phyloP scores from a whole-genome alignment of 2,797 vertebrate genomes.

The Hydrocynus forskahlii region DNA sequence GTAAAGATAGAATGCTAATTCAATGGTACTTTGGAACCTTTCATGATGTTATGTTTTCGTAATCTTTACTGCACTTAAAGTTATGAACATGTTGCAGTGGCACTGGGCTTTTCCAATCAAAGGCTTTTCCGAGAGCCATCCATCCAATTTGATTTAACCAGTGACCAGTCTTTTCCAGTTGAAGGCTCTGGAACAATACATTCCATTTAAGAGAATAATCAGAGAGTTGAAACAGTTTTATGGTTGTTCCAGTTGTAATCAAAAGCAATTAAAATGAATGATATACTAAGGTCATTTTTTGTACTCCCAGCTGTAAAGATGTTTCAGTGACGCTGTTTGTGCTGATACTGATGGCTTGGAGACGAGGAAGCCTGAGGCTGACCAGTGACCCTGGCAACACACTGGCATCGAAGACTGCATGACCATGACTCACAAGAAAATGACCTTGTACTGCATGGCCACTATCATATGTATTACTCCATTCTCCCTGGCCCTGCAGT shows the following conservation, averaged over 20 bases:
- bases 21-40: no score
- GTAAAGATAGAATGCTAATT: no score
- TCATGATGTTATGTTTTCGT: no score
- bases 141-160: no score
- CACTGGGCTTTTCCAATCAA: no score
- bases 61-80: no score
- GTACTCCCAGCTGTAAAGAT: neutral
- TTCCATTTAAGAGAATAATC: no score
- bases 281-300: neutral
- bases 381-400: constrained; percentile 57
- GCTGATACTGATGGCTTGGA: neutral
- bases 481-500: neutral
- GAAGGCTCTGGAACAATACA: no score
- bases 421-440: constrained; percentile 66
- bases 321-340: neutral
- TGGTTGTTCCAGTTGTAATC: neutral
- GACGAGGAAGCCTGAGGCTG: constrained; percentile 8
- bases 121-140: no score
- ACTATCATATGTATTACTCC: constrained; percentile 13
- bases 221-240: no score
- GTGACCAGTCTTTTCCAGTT: no score
- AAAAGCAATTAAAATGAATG: neutral
- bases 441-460: constrained; percentile 57
- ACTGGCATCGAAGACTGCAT: constrained; percentile 58
- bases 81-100: no score